Conservation (phyloP, 1,140 invertebrate species). For the Drosophila equinoxialis region DNA sequence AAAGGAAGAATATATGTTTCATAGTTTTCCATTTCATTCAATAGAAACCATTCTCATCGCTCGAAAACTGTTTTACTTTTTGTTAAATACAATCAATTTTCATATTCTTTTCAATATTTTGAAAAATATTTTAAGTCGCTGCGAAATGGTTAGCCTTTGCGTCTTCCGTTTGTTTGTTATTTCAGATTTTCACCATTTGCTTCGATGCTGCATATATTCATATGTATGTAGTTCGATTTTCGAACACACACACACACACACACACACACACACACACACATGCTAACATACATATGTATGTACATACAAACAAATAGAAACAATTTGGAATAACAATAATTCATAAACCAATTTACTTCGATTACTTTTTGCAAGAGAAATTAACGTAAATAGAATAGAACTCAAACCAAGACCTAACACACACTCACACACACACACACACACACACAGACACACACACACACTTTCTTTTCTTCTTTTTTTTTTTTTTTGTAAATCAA, state of each 20-base stretch:
- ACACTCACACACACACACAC: conserved; percentile 17
- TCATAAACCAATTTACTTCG: neutral
- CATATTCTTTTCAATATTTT: too few relatives aligned
- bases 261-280: neutral
- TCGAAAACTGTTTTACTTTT: neutral
- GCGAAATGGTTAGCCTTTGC: neutral
- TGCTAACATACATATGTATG: neutral
- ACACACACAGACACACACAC: conserved; percentile 18
- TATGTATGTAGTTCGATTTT: neutral
- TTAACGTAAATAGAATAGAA: conserved; percentile 18
- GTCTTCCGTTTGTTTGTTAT: neutral
- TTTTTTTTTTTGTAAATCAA: conserved; percentile 35
- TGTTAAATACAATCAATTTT: too few relatives aligned
- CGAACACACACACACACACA: neutral
- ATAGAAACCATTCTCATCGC: neutral
- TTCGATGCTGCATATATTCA: neutral
- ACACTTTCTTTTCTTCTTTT: neutral
- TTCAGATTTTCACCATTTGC: neutral
- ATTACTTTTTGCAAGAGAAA: neutral
- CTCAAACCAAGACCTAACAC: neutral
- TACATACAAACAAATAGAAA: conserved; percentile 1
- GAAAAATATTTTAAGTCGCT: neutral
- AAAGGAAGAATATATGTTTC: neutral
- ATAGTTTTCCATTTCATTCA: neutral
- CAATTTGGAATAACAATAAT: neutral